Conservation (phyloP, 2,797 vertebrate species). For the Morus bassanus region DNA sequence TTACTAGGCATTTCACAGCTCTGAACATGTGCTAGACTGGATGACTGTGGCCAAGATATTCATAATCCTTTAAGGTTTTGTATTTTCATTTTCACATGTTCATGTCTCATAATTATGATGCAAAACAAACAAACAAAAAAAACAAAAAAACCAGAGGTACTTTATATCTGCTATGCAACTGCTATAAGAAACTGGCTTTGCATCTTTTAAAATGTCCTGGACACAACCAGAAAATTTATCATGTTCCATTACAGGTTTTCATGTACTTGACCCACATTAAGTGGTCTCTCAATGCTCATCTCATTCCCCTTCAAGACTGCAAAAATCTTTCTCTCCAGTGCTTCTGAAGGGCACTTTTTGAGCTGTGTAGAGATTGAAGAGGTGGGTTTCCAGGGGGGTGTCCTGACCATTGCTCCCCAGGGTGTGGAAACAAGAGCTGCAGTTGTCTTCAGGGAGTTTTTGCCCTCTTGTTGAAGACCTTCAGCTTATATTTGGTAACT, state of each 20-base stretch:
- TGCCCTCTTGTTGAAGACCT: neutral
- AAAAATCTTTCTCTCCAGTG: neutral
- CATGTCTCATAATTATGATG: neutral
- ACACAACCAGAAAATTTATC: neutral
- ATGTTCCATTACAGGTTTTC: neutral
- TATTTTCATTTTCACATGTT: neutral
- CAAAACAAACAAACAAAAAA: neutral
- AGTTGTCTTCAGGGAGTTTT: neutral
- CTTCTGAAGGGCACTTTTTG: neutral
- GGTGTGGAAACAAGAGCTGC: neutral
- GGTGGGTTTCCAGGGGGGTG: neutral
- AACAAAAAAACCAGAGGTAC: neutral
- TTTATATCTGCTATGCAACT: neutral
- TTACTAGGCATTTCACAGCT: neutral
- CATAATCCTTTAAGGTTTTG: neutral
- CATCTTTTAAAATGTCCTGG: neutral
- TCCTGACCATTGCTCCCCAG: neutral
- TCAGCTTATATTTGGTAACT: neutral
- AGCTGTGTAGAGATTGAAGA: neutral
- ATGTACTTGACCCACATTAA: neutral
- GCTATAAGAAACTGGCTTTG: accelerated
- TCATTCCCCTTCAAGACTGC: neutral
- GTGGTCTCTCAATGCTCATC: neutral
- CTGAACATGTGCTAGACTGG: neutral
- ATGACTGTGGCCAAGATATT: neutral